These are phyloP conservation scores for Spinus olivaceus DNA, from an alignment of 2,797 vertebrate genomes.

Conservation along the genomic window DNA sequence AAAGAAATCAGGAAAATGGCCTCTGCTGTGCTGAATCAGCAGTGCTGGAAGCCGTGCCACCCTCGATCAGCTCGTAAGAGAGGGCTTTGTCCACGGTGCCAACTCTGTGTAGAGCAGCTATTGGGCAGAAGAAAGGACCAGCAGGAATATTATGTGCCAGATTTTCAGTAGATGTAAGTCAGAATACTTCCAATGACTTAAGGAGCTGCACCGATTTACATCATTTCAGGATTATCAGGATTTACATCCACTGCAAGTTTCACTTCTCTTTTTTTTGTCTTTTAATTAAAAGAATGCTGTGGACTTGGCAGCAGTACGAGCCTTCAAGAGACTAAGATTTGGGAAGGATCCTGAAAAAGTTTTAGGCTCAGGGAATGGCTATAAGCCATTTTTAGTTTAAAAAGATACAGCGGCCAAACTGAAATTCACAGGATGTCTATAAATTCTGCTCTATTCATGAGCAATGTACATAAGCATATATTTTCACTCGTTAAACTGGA, in stretches of 20 bases:
- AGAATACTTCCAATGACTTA: constrained; percentile 16
- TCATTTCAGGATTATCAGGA: constrained; percentile 43
- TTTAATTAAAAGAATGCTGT: constrained; percentile 47
- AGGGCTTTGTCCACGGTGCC: not conserved
- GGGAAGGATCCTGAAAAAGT: constrained; percentile 2
- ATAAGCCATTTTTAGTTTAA: not conserved
- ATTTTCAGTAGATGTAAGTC: constrained; percentile 55
- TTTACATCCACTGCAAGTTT: constrained; percentile 24
- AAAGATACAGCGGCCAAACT: not conserved
- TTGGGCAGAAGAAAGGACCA: constrained; percentile 37
- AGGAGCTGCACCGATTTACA: constrained; percentile 36
- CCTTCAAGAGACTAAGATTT: not conserved
- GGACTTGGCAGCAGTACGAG: not conserved
- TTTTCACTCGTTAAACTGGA: not conserved
- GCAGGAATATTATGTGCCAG: constrained; percentile 42
- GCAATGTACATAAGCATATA: not conserved
- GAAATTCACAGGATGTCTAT: constrained; percentile 1
- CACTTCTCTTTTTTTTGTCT: not conserved
- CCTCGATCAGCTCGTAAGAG: constrained; percentile 29
- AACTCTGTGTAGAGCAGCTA: not conserved
- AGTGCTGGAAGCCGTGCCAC: constrained; percentile 36
- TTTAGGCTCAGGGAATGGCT: constrained; percentile 6
- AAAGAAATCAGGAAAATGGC: constrained; percentile 44
- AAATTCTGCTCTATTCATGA: not conserved
- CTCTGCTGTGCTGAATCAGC: constrained; percentile 48